phyloP scores from a whole-genome alignment of 2,888 invertebrate genomes.

The Caenorhabditis becei region DNA sequence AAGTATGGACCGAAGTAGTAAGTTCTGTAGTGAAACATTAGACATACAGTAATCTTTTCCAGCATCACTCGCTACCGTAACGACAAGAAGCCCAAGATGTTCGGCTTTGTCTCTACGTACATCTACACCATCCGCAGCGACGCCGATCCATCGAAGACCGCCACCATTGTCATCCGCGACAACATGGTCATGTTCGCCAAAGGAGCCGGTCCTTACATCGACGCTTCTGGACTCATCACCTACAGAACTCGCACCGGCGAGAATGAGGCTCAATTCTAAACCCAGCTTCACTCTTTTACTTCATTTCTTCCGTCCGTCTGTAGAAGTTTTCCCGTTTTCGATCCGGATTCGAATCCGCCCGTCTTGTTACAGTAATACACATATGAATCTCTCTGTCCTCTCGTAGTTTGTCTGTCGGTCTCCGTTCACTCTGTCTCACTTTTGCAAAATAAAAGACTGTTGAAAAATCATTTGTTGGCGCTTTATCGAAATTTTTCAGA shows the following conservation, averaged over 20 bases:
- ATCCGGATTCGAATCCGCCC: too few relatives aligned
- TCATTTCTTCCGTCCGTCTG: background rate
- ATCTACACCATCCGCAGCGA: constrained; percentile 14
- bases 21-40: background rate
- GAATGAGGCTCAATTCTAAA: constrained; percentile 35
- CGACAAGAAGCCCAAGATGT: constrained; percentile 4
- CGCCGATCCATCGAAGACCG: background rate
- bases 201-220: constrained; percentile 15
- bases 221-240: constrained; percentile 29
- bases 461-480: background rate
- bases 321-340: too few relatives aligned
- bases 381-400: background rate
- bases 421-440: background rate
- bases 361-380: background rate
- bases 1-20: constrained; percentile 29
- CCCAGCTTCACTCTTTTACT: background rate
- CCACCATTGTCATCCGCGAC: constrained; percentile 23
- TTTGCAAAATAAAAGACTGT: background rate
- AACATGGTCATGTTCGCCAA: constrained; percentile 41
- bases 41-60: background rate
- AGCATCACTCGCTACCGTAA: background rate
- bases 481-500: background rate
- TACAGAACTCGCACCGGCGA: constrained; percentile 34
- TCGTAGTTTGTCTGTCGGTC: background rate
- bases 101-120: constrained; percentile 1